Base-by-base conservation (phyloP, 2,797 vertebrate genomes). In the Syngnathus acus region DNA sequence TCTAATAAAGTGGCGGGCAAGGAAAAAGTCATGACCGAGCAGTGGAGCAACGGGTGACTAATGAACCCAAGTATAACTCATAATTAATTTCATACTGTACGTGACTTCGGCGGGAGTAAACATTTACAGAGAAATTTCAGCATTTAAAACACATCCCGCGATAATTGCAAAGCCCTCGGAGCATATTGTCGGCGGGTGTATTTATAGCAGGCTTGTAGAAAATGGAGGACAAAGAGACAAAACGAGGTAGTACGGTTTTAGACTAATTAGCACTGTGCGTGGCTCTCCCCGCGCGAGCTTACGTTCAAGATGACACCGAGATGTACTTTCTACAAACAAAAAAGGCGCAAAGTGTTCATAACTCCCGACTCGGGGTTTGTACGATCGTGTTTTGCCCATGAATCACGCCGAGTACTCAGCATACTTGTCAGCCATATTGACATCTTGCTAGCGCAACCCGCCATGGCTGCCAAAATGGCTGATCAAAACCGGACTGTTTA, bases 301-400 rank as follows among this genome's bases (percentile, higher is more conserved):
- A 74, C 76, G 76, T 80, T 79, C 67, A 81, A 77, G 69, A 73
- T 78, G 78, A 80, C 78, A 77, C 72, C 81, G 11, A 43, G 32
- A 32, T 32, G 32, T 32, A 32, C 32, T 32, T 32, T 32, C 32
- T 32, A 32, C 4, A 32, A 32, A 32, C 32, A 32, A 32, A 32
- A 32, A 32, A 32, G 32, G 3, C 32, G 32, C 32, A 32, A 32
- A 32, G 32, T 32, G 4, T 32, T 32, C 32, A 32, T 32, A 32
- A 32, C 32, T 32, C 32, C 32, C 32, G 0, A 32, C 32, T 32
- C 32, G 32, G 3, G 32, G 32, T 32, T 32, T 32, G 32, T 32
- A 4, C 32, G 3, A 32, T 32, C 3, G 32, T 32, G 4, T 32
- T 32, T 32, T 5, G 3, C 32, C 4, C 32, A 32, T 32, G 32